phyloP scores from a whole-genome alignment of 1,140 invertebrate species.

The Drosophila nikananu region DNA sequence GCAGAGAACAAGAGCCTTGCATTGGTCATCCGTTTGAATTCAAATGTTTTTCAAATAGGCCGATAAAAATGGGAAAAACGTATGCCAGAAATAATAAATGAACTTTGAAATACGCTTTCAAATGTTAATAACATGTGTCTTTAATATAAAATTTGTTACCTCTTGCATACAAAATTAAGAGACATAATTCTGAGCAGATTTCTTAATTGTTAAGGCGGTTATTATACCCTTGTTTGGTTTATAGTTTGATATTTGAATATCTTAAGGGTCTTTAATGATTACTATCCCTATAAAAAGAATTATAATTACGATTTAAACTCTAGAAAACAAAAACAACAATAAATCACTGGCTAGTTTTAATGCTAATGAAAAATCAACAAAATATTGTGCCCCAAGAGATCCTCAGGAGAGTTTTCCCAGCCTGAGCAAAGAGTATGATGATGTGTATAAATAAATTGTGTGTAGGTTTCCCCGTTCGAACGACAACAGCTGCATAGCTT shows the following conservation, averaged over 20 bases:
- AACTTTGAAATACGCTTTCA: constrained; percentile 1
- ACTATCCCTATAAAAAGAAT: too few relatives aligned
- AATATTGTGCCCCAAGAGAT: neutral
- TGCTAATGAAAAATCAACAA: neutral
- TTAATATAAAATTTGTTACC: neutral
- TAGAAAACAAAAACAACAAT: neutral
- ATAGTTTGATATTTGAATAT: neutral
- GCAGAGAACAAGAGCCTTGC: constrained; percentile 33
- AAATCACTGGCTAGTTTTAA: neutral
- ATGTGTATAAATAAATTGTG: constrained; percentile 66
- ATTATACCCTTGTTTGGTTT: neutral
- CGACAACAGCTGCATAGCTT: constrained; percentile 71
- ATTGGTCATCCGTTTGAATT: constrained; percentile 61
- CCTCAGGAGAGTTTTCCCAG: neutral
- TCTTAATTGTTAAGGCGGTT: neutral
- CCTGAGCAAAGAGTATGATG: constrained; percentile 12
- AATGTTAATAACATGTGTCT: neutral
- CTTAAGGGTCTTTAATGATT: neutral
- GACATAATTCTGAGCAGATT: neutral
- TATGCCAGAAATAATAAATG: neutral
- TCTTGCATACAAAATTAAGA: neutral
- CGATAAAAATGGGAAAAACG: constrained; percentile 16
- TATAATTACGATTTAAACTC: neutral
- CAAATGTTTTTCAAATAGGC: constrained; percentile 58
- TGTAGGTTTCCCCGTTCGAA: constrained; percentile 72